phyloP scores from a whole-genome alignment of 1,140 invertebrate species.

The Diprion similis region DNA sequence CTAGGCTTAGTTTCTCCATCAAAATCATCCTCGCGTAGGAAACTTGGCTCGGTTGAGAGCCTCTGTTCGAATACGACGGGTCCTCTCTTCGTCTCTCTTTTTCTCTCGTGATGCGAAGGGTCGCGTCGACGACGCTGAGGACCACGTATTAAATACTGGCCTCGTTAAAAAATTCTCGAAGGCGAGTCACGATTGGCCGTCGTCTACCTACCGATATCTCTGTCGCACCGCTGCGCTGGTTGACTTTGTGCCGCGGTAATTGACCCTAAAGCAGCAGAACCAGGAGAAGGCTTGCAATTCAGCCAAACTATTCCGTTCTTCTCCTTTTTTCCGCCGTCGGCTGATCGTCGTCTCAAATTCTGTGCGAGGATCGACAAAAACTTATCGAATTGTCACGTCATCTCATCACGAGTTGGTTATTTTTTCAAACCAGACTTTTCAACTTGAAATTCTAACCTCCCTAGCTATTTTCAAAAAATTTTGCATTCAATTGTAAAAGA shows the following conservation, averaged over 20 bases:
- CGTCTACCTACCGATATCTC: conserved; percentile 1
- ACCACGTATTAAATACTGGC: conserved; percentile 12
- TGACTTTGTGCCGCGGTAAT: conserved; percentile 4
- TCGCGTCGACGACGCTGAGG: background rate
- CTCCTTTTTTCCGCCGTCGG: no score
- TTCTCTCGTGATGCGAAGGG: background rate
- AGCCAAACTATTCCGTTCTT: background rate
- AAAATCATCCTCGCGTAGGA: background rate
- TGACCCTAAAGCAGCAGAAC: background rate
- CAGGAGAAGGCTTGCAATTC: background rate
- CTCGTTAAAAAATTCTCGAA: conserved; percentile 16
- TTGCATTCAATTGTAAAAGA: no score
- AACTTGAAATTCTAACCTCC: no score
- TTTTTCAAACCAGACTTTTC: no score
- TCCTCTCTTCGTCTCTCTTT: background rate
- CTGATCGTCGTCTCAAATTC: no score
- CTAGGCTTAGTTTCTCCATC: no score
- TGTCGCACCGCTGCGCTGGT: background rate
- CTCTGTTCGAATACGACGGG: background rate
- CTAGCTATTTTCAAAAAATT: no score
- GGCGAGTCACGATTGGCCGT: conserved; percentile 7
- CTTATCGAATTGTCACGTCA: no score
- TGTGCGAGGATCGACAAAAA: no score
- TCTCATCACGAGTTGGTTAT: no score
- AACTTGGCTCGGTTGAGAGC: background rate